Evolutionary conservation across 2,888 invertebrate genomes (phyloP).

Genomic region (Aphodius granarius): DNA sequence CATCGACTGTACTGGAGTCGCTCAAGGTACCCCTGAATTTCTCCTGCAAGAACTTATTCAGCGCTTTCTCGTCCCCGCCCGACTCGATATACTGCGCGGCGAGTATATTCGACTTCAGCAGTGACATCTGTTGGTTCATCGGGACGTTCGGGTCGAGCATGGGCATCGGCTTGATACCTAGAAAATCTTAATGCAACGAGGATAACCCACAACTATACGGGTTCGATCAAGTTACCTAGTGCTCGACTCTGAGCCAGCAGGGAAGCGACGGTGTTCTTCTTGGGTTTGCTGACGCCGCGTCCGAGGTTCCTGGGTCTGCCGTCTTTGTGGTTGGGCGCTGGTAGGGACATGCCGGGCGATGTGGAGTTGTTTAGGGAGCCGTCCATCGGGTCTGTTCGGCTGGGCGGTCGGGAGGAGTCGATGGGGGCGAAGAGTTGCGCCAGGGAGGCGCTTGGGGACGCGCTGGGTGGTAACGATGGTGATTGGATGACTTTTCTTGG

Average conservation of each 20-base stretch:
- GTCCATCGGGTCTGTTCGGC: conserved; percentile 49
- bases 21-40: conserved; percentile 60
- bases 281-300: conserved; percentile 85
- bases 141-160: conserved; percentile 59
- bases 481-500: conserved; percentile 63
- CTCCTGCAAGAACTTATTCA: conserved; percentile 59
- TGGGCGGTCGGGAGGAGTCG: conserved; percentile 62
- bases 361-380: conserved; percentile 32
- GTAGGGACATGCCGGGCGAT: conserved; percentile 34
- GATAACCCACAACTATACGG: background rate
- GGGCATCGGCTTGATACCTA: conserved; percentile 71
- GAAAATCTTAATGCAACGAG: conserved; percentile 20
- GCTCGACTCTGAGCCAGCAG: conserved; percentile 84
- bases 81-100: conserved; percentile 65
- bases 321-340: conserved; percentile 61
- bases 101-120: conserved; percentile 62
- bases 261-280: conserved; percentile 91
- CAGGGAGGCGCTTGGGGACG: conserved; percentile 56
- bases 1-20: conserved; percentile 60
- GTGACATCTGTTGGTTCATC: conserved; percentile 60
- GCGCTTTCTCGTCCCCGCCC: conserved; percentile 52
- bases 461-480: conserved; percentile 52
- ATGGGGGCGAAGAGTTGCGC: conserved; percentile 62
- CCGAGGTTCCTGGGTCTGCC: conserved; percentile 83
- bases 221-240: conserved; percentile 55